phyloP scores from a whole-genome alignment of 2,113 vertebrate genomes.

The Megatriorchis doriae region DNA sequence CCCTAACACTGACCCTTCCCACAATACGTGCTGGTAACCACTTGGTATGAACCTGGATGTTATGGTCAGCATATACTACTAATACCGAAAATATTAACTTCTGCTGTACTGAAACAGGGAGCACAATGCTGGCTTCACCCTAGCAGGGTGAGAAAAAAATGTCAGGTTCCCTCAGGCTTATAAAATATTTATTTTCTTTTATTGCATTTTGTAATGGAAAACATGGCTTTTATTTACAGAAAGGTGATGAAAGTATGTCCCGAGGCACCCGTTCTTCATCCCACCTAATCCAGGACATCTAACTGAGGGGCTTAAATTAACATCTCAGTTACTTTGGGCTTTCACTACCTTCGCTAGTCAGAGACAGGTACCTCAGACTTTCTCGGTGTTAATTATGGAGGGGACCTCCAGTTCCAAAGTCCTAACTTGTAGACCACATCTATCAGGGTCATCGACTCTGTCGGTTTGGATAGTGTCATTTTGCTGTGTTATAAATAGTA shows the following conservation, averaged over 20 bases:
- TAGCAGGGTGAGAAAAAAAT: background rate
- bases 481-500: background rate
- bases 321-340: background rate
- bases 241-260: background rate
- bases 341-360: background rate
- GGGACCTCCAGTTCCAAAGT: background rate
- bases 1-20: background rate
- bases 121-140: background rate
- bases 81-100: background rate
- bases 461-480: background rate
- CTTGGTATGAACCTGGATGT: background rate
- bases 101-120: background rate
- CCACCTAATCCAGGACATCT: background rate
- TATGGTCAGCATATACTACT: background rate
- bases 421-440: no score
- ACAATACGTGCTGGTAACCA: background rate
- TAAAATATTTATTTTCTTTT: slow-evolving; percentile 30
- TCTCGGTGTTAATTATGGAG: background rate
- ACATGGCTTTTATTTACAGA: background rate
- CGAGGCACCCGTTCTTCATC: background rate
- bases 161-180: background rate
- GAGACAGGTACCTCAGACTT: background rate
- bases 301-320: background rate
- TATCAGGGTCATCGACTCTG: background rate
- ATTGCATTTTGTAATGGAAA: slow-evolving; percentile 8